phyloP scores from a whole-genome alignment of 2,888 invertebrate species.

The Mystacides longicornis region DNA sequence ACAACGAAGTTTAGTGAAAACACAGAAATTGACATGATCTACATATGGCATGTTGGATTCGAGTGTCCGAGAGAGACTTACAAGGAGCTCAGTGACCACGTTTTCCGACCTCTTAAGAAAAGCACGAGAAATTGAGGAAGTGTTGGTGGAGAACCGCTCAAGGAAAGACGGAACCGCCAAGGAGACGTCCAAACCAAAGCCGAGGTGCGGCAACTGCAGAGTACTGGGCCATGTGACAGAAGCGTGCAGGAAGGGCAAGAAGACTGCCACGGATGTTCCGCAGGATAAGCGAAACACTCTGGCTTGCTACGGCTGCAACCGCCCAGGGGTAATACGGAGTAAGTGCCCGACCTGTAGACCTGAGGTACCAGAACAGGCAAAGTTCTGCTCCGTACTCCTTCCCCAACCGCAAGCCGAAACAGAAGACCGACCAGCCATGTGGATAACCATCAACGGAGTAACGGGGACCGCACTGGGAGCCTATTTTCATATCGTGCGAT shows the following conservation, averaged over 20 bases:
- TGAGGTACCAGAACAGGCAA: neutral
- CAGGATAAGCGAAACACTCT: neutral
- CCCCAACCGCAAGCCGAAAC: neutral
- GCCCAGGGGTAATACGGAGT: conserved; percentile 4
- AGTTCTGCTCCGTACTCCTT: neutral
- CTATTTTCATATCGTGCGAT: too few species aligned
- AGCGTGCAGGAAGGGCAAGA: conserved; percentile 1
- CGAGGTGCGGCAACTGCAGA: conserved; percentile 1
- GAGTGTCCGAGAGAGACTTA: neutral
- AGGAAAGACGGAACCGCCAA: neutral
- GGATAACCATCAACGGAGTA: neutral
- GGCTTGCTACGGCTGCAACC: conserved; percentile 3
- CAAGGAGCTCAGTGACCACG: neutral
- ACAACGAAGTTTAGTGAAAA: neutral
- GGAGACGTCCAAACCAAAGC: neutral
- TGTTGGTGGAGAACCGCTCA: neutral
- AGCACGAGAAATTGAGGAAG: conserved; percentile 3
- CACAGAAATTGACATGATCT: neutral
- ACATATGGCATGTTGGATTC: neutral
- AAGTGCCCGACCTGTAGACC: conserved; percentile 1
- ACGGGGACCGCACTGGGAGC: neutral
- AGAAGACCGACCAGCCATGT: neutral
- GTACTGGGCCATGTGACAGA: neutral
- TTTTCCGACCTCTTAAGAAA: neutral
- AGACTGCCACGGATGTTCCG: too few species aligned